A percentile compares a stretch with the other conserved stretches of the same genome.
Evolutionary conservation across 1,140 invertebrate species (phyloP).

Genomic region (Ditylenchus dipsaci): DNA sequence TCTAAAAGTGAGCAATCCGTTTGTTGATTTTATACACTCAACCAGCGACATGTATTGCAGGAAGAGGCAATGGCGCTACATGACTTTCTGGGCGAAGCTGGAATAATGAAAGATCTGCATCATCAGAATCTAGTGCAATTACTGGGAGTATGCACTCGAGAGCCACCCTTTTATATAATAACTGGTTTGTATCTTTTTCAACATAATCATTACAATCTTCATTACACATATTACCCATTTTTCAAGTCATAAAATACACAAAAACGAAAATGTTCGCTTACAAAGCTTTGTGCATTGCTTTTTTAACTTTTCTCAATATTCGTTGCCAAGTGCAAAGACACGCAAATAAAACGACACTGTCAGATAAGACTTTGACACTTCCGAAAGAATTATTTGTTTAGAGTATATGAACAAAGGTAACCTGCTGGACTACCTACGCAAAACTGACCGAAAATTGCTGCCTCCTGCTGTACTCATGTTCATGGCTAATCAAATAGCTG

Average conservation of each 20-base stretch:
- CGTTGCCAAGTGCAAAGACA: too few species aligned
- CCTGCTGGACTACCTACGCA: constrained; percentile 86
- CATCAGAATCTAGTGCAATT: constrained; percentile 97
- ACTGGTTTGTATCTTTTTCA: constrained; percentile 67
- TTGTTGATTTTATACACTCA: background rate
- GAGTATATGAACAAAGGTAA: constrained; percentile 94
- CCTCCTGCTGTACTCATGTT: constrained; percentile 93
- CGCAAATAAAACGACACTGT: too few species aligned
- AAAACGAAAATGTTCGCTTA: background rate
- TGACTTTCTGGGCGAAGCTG: constrained; percentile 96
- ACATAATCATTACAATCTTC: constrained; percentile 28
- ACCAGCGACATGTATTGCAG: constrained; percentile 38
- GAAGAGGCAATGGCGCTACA: constrained; percentile 99
- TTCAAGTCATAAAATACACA: too few species aligned
- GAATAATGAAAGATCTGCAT: constrained; percentile 99
- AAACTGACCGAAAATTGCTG: constrained; percentile 79
- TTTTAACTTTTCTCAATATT: background rate
- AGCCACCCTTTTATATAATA: constrained; percentile 97
- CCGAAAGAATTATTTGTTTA: background rate
- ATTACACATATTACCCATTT: background rate
- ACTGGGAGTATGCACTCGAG: constrained; percentile 87
- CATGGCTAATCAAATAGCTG: constrained; percentile 97
- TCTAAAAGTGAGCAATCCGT: constrained; percentile 68
- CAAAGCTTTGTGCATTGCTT: background rate
- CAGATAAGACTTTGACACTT: too few species aligned